These are phyloP conservation scores for Ferrisia virgata DNA, from an alignment of 2,888 invertebrate species.

Conservation along the genomic window DNA sequence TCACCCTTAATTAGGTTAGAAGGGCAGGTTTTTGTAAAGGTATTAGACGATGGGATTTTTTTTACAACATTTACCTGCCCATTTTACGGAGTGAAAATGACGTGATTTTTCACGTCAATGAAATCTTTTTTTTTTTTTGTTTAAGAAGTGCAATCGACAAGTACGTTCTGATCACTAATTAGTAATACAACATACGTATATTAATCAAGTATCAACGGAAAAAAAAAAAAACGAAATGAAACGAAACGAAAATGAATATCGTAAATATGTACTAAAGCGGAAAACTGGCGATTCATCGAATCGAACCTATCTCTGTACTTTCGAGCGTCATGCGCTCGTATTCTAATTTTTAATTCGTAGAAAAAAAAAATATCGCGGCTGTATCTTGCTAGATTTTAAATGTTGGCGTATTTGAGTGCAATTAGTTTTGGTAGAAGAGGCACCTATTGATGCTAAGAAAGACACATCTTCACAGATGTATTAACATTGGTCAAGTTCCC, in stretches of 20 bases:
- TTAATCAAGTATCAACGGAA: too few relatives aligned
- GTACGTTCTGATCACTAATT: too few relatives aligned
- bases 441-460: neutral
- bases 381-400: neutral
- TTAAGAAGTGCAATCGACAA: too few relatives aligned
- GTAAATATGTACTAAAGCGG: neutral
- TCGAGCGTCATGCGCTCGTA: neutral
- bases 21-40: neutral
- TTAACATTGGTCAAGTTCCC: constrained; percentile 40
- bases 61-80: neutral
- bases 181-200: too few relatives aligned
- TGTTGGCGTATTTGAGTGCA: neutral
- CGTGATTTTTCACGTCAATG: too few relatives aligned
- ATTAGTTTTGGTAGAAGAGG: constrained; percentile 27
- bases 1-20: neutral
- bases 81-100: neutral
- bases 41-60: neutral
- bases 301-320: neutral
- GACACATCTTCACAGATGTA: neutral
- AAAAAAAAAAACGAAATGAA: too few relatives aligned
- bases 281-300: neutral
- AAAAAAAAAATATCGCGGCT: neutral
- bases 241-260: too few relatives aligned
- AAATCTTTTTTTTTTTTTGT: too few relatives aligned
- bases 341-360: neutral